A percentile compares a stretch with the other conserved stretches of the same genome.
These are phyloP conservation scores for Mastomys natalensis DNA, from an alignment of 2,113 vertebrate species.

Conservation along the genomic window DNA sequence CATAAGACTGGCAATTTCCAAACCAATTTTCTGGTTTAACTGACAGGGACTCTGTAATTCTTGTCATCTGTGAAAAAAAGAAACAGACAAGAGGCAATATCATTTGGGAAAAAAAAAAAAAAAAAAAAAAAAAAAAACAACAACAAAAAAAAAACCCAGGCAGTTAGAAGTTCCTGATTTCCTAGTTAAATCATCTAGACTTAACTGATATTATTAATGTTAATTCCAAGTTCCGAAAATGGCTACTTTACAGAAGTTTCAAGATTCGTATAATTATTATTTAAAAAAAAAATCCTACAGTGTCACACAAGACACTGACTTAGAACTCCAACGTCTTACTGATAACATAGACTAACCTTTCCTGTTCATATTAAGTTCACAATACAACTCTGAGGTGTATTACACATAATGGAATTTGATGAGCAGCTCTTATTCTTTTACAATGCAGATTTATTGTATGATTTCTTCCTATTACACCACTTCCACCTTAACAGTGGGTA, in stretches of 20 bases:
- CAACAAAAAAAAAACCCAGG: background rate
- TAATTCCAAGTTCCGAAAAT: background rate
- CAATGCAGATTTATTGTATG: background rate
- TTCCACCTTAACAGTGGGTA: rapidly evolving
- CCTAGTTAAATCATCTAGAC: background rate
- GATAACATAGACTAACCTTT: background rate
- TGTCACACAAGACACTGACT: background rate
- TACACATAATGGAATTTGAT: background rate
- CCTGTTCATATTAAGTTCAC: background rate
- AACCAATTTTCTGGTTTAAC: background rate
- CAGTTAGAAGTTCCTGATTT: background rate
- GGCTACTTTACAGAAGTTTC: background rate
- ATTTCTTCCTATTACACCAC: background rate
- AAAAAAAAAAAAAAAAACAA: background rate
- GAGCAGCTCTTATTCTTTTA: background rate
- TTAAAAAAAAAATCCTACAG: background rate
- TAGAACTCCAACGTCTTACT: background rate
- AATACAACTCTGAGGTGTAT: background rate
- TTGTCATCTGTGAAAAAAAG: background rate
- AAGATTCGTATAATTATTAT: background rate
- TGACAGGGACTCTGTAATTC: background rate
- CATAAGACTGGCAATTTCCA: background rate
- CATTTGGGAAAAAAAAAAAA: background rate
- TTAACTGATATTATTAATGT: background rate
- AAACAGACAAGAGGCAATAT: background rate